Percentiles rank a stretch among this genome's conserved stretches.
Conservation (phyloP, 2,888 invertebrate species). For the Megaustenia siamemsis region DNA sequence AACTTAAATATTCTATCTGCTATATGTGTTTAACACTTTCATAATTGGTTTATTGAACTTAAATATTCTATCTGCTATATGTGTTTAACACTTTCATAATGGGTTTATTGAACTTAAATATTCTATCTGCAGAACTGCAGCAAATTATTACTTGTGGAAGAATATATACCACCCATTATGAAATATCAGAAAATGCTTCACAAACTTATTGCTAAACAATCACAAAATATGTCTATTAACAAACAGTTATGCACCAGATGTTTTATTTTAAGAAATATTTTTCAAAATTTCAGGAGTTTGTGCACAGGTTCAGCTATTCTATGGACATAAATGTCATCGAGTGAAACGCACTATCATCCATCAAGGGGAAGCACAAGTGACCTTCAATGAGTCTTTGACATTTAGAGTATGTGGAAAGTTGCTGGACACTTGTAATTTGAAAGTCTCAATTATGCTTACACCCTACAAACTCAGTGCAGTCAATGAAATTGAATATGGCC, state of each 20-base stretch:
- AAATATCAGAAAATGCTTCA: too few relatives aligned
- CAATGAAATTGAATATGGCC: conserved; percentile 70
- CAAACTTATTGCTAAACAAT: too few relatives aligned
- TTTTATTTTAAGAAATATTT: background rate
- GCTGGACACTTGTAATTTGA: conserved; percentile 74
- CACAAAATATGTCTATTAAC: too few relatives aligned
- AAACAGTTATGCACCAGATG: background rate
- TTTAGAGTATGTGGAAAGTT: conserved; percentile 73
- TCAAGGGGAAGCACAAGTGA: conserved; percentile 67
- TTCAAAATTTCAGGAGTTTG: conserved; percentile 65
- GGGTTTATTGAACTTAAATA: too few relatives aligned
- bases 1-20: too few relatives aligned
- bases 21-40: too few relatives aligned
- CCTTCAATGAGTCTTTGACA: conserved; percentile 76
- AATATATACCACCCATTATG: too few relatives aligned
- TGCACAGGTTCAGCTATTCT: conserved; percentile 73
- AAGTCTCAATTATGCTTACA: conserved; percentile 66
- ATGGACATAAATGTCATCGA: conserved; percentile 73
- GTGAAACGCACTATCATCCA: conserved; percentile 73
- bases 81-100: too few relatives aligned
- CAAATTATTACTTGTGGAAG: too few relatives aligned
- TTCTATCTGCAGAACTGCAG: too few relatives aligned
- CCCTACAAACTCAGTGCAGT: background rate
- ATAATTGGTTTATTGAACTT: too few relatives aligned
- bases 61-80: too few relatives aligned